Base-by-base conservation (phyloP, 2,888 invertebrate species). In the Bedellia somnulentella region DNA sequence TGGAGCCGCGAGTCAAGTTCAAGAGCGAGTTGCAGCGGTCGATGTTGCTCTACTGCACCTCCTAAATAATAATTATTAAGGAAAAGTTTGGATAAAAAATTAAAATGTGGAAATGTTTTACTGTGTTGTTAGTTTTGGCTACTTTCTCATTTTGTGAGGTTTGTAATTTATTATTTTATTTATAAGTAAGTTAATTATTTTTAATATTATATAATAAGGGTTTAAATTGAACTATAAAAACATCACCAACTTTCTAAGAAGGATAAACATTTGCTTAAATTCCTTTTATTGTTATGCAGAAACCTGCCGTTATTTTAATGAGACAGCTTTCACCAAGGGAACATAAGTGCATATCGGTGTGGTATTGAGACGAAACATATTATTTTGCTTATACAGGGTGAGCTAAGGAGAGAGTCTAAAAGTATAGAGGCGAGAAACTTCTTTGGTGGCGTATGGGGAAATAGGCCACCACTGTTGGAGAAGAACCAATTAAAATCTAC, bases 371-470 rank as follows among this genome's bases (percentile, higher is more conserved):
- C n/a, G n/a, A n/a, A n/a, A n/a, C n/a, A n/a, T n/a, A n/a, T n/a
- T n/a, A n/a, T n/a, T n/a, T n/a, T n/a, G n/a, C n/a, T n/a, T n/a
- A n/a, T n/a, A n/a, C n/a, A n/a, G n/a, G n/a, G n/a, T n/a, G n/a
- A n/a, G n/a, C n/a, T n/a, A n/a, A n/a, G n/a, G n/a, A n/a, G n/a
- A 1, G 57, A 63, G 30, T 38, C 49, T 5, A 50, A 64, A 24
- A 67, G 59, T 1, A 45, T 59, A 5, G 58, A 48, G 36, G 49
- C 75, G 24, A 81, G 76, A 56, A 80, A 79, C 52, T 70, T 80
- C 53, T 77, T 82, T 45, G 79, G 76, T 2, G 79, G 82, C 15
- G 61, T 80, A 27, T 85, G 83, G 67, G 84, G 83, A 40, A 81
- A 85, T 47, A 78, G 82, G 33, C 84, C 86, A 15, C 86, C 86